phyloP scores from a whole-genome alignment of 2,888 invertebrate species.

The Tenthredo mesomela region DNA sequence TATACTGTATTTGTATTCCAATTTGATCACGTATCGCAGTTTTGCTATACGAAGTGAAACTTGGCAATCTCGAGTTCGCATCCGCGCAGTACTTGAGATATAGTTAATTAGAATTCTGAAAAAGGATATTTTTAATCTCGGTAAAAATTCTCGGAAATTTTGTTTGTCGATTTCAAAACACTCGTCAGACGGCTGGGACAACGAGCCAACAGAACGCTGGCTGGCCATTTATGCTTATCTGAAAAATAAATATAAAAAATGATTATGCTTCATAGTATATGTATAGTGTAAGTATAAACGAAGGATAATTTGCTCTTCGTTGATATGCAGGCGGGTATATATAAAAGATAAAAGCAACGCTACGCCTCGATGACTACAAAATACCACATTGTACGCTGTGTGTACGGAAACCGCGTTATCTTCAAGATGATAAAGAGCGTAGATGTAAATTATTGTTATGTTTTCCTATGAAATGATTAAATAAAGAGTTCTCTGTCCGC shows the following conservation, averaged over 20 bases:
- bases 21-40: not conserved
- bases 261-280: not conserved
- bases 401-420: not conserved
- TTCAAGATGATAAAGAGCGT: not conserved
- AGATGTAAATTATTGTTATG: not conserved
- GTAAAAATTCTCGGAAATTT: conserved; percentile 56
- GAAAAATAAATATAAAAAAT: not conserved
- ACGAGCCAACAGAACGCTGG: not conserved
- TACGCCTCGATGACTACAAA: not conserved
- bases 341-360: not conserved
- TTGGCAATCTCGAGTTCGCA: not conserved
- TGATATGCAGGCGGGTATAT: not conserved
- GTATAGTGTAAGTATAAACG: not conserved
- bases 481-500: not conserved
- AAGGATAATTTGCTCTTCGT: not conserved
- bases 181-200: conserved; percentile 14
- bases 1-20: not conserved
- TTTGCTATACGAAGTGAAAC: not conserved
- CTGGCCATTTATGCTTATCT: conserved; percentile 32
- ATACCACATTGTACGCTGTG: not conserved
- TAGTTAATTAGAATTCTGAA: not conserved
- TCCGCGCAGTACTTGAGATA: not conserved
- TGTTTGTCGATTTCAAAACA: conserved; percentile 12
- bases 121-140: conserved; percentile 70
- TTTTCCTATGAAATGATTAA: not conserved